Percentiles rank a stretch among this genome's conserved stretches.
Evolutionary conservation across 1,140 invertebrate species (phyloP).

Genomic region (Rhagoletis zephyria): DNA sequence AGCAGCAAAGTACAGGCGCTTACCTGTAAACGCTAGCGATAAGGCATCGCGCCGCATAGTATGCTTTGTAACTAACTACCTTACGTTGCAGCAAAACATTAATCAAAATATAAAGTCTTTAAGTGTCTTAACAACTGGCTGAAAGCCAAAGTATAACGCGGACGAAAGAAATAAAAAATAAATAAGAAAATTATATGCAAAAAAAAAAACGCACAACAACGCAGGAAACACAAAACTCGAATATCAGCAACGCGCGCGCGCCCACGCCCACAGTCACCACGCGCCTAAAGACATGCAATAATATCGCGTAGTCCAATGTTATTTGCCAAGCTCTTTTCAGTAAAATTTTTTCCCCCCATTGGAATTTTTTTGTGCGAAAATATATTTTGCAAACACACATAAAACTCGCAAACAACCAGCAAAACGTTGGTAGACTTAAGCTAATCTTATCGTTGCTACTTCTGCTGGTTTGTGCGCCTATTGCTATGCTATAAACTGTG

Average conservation of each 20-base stretch:
- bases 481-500: slow-evolving; percentile 41
- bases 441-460: slow-evolving; percentile 33
- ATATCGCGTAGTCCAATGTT: not conserved
- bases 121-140: slow-evolving; percentile 45
- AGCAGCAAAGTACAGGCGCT: not conserved
- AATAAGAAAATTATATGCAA: not conserved
- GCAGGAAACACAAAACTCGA: not conserved
- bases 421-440: slow-evolving; percentile 32
- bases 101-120: slow-evolving; percentile 47
- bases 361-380: not conserved
- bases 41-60: slow-evolving; percentile 11
- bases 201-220: not conserved
- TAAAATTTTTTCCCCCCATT: no score
- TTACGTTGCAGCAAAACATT: not conserved
- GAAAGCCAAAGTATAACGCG: slow-evolving; percentile 27
- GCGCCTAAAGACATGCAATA: slow-evolving; percentile 41
- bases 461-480: slow-evolving; percentile 6
- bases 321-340: not conserved
- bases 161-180: not conserved
- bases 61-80: not conserved
- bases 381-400: slow-evolving; percentile 47
- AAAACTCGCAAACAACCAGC: slow-evolving; percentile 30
- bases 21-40: not conserved
- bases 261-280: not conserved
- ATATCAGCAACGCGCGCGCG: not conserved